These are phyloP conservation scores for Fopius arisanus DNA, from an alignment of 1,140 invertebrate species.

Conservation along the genomic window DNA sequence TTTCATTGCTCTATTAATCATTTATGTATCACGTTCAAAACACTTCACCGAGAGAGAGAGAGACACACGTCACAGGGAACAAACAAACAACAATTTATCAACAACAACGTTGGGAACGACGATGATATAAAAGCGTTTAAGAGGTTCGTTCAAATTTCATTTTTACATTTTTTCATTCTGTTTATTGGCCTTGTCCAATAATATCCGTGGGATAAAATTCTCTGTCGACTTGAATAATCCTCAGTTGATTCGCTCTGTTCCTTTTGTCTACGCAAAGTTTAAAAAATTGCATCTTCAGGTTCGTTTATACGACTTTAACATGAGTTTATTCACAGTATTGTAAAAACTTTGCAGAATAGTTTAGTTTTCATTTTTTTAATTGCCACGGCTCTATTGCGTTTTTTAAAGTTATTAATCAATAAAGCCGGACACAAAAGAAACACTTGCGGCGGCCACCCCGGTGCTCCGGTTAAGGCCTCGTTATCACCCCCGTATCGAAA, in stretches of 20 bases:
- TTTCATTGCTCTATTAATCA: background rate
- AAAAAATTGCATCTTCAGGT: background rate
- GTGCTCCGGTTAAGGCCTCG: constrained; percentile 47
- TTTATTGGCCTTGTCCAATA: background rate
- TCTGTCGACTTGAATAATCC: background rate
- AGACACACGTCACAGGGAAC: constrained; percentile 37
- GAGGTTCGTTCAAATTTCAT: constrained; percentile 9
- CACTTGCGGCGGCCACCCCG: constrained; percentile 52
- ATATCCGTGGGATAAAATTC: background rate
- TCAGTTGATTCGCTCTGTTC: background rate
- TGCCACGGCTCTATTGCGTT: constrained; percentile 17
- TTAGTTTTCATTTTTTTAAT: background rate
- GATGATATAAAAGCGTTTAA: background rate
- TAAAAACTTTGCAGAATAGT: background rate
- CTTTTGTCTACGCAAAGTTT: background rate
- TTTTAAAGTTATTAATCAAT: constrained; percentile 21
- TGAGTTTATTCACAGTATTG: constrained; percentile 1
- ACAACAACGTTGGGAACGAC: constrained; percentile 36
- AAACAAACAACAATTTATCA: constrained; percentile 39
- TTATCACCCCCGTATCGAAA: constrained; percentile 29
- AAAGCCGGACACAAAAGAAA: constrained; percentile 16
- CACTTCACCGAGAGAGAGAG: constrained; percentile 35
- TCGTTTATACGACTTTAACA: background rate
- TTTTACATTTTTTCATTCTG: background rate
- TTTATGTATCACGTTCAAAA: background rate